phyloP scores from a whole-genome alignment of 2,797 vertebrate genomes.

The Schizothorax lantsangensis region DNA sequence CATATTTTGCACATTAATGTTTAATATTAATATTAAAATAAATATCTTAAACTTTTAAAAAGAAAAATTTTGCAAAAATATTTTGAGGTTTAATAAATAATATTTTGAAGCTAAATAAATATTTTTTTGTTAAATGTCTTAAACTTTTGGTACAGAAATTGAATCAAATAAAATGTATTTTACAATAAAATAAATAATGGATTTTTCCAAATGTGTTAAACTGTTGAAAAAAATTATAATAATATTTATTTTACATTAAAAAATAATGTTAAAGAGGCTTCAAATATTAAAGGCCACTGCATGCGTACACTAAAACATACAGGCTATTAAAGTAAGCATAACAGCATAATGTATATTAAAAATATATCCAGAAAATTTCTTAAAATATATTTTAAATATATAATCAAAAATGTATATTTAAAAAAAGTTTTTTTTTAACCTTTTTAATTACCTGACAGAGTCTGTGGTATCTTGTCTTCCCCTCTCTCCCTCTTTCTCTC shows the following conservation, averaged over 20 bases:
- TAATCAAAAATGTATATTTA: neutral
- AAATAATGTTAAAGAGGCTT: neutral
- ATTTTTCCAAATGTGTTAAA: neutral
- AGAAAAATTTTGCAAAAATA: no score
- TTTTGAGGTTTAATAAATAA: no score
- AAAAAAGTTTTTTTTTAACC: no score
- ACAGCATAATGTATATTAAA: neutral
- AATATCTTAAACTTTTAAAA: neutral
- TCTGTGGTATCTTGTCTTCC: constrained; percentile 39
- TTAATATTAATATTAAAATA: neutral
- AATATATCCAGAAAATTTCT: neutral
- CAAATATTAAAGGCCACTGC: neutral
- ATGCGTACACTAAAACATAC: neutral
- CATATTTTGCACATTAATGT: neutral
- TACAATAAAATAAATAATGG: neutral
- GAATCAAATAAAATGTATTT: neutral
- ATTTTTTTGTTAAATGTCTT: neutral
- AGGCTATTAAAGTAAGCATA: neutral
- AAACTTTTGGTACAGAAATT: no score
- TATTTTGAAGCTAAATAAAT: no score
- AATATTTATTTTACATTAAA: neutral
- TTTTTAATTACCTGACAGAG: constrained; percentile 50
- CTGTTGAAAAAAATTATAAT: neutral
- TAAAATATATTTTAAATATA: neutral
- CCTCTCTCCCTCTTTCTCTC: constrained; percentile 54